phyloP scores from a whole-genome alignment of 2,797 vertebrate genomes.

The Momotus momota region DNA sequence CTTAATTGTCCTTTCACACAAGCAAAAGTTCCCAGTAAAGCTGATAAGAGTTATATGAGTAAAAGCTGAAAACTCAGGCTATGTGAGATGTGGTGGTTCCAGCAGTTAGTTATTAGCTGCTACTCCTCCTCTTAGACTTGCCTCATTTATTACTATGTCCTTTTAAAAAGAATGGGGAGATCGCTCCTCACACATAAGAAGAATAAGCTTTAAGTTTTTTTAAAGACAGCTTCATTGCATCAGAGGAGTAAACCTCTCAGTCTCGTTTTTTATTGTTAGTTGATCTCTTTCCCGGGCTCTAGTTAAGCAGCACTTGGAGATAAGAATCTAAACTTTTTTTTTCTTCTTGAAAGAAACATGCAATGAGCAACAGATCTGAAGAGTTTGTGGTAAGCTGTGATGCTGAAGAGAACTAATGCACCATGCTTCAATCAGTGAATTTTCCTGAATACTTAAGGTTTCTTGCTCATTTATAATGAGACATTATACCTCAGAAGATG shows the following conservation, averaged over 20 bases:
- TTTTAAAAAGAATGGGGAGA: neutral
- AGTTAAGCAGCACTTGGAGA: neutral
- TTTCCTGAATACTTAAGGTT: neutral
- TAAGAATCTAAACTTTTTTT: neutral
- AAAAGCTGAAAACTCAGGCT: neutral
- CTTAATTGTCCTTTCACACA: constrained; percentile 7
- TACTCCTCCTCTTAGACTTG: neutral
- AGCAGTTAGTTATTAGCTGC: neutral
- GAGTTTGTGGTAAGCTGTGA: neutral
- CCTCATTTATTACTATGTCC: neutral
- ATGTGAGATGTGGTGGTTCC: neutral
- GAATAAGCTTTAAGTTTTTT: neutral
- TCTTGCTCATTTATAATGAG: neutral
- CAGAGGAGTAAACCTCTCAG: neutral
- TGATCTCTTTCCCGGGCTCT: neutral
- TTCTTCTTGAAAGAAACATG: neutral
- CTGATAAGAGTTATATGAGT: neutral
- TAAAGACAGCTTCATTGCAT: neutral
- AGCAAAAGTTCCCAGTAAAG: neutral
- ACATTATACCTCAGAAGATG: neutral
- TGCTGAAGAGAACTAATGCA: neutral
- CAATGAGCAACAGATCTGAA: neutral
- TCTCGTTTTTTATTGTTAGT: neutral
- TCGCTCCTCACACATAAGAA: neutral
- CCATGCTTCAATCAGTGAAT: neutral